phyloP scores from a whole-genome alignment of 2,888 invertebrate species.

The Apamea sordens region DNA sequence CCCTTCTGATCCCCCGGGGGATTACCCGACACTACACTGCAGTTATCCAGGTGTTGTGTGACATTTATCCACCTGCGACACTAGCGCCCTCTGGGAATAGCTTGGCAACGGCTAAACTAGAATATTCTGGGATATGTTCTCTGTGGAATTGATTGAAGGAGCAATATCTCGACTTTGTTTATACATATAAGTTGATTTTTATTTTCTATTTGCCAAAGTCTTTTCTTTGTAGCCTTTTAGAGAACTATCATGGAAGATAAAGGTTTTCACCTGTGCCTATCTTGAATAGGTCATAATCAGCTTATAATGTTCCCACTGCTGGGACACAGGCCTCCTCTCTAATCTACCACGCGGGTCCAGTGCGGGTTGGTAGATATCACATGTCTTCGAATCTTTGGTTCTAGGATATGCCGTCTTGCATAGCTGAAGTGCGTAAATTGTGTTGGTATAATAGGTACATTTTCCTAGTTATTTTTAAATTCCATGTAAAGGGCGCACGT shows the following conservation, averaged over 20 bases:
- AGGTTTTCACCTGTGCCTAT: not conserved
- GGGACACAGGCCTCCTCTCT: too few relatives aligned
- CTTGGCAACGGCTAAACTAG: slow-evolving; percentile 25
- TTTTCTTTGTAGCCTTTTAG: not conserved
- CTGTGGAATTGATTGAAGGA: slow-evolving; percentile 22
- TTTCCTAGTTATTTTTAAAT: too few relatives aligned
- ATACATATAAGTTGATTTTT: not conserved
- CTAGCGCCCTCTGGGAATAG: slow-evolving; percentile 20
- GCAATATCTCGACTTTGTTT: slow-evolving; percentile 14
- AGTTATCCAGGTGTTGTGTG: slow-evolving; percentile 26
- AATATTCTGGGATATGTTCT: not conserved
- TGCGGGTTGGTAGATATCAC: too few relatives aligned
- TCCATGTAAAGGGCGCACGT: too few relatives aligned
- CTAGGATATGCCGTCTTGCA: not conserved
- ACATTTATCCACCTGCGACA: slow-evolving; percentile 43
- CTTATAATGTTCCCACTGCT: too few relatives aligned
- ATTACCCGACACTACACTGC: slow-evolving; percentile 34
- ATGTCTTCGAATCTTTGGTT: too few relatives aligned
- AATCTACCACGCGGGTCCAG: too few relatives aligned
- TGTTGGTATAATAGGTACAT: too few relatives aligned
- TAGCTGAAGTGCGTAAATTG: not conserved
- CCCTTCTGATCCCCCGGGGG: not conserved
- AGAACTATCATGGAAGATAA: not conserved
- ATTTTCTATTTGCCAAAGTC: not conserved
- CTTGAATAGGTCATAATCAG: too few relatives aligned